Evolutionary conservation across 2,113 vertebrate genomes (phyloP).

Genomic region (Sylvietta virens): DNA sequence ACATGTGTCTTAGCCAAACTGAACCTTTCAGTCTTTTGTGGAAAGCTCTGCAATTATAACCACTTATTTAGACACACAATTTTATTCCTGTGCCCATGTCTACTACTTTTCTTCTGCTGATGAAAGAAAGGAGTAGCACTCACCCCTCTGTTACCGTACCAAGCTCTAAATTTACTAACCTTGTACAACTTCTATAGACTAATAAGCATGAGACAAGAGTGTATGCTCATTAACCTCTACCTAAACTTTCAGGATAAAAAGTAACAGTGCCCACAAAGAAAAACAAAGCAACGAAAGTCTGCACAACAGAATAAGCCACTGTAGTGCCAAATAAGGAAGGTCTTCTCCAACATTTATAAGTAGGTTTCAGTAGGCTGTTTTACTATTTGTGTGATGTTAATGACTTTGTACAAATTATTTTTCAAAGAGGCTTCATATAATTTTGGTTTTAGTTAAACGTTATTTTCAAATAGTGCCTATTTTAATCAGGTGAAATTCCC

Average conservation of each 20-base stretch:
- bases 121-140: neutral
- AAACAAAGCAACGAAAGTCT: neutral
- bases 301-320: neutral
- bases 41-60: neutral
- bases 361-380: neutral
- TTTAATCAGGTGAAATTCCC: neutral
- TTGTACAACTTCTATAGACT: neutral
- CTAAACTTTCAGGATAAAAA: neutral
- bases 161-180: neutral
- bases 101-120: neutral
- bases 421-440: neutral
- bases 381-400: neutral
- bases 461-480: neutral
- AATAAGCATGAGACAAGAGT: neutral
- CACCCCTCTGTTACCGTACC: neutral
- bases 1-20: neutral
- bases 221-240: neutral
- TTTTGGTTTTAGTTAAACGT: neutral
- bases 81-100: neutral
- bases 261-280: neutral
- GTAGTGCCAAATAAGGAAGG: neutral
- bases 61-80: neutral
- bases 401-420: neutral
- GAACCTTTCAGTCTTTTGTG: neutral
- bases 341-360: neutral